Evolutionary conservation across 2,797 vertebrate species (phyloP), one percentile per base, ranked within the genome.

Genomic region (Brachyalestes nurse): DNA sequence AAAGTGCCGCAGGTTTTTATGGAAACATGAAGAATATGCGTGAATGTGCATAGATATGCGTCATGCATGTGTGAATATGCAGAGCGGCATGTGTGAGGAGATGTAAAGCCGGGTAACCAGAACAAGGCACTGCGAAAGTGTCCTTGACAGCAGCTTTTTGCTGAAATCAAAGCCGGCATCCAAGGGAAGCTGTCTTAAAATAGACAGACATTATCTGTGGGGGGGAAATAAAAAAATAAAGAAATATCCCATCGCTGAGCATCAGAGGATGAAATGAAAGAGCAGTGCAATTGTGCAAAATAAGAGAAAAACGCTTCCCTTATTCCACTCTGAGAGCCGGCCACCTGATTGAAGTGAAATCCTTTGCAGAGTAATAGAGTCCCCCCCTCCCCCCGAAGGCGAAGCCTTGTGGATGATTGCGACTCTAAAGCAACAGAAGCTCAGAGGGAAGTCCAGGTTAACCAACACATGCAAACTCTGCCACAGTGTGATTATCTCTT

Each of bases 211-310:
- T 47, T 49, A 69, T 69, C 66, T 49, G 62, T 40, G 0, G 38
- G 62, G 34, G 34, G 13, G 19, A 5, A 38, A 51, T 64, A 61
- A 16, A 23, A 19, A 40, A 55, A 69, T 58, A 57, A 5, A 25
- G 58, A 60, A 49, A 47, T 28, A 38, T 57, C 38, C 77, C 47
- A 53, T 57, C 23, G 66, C 57, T 47, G 72, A 75, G 72, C 65
- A 70, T 34, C 72, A 75, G 76, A 74, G 76, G 75, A 78, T 79
- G 64, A 79, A 83, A 79, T 83, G 34, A 70, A 78, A 75, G 57
- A 79, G 45, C 47, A 49, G 25, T 28, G 53, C 25, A 58, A 71
- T 34, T 60, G 45, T 53, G 71, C 34, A 75, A 82, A 78, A 67
- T 65, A 28, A 17, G 55, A 74, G 58, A 74, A 74, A 78, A 69